Base-by-base conservation (phyloP, 2,113 vertebrate genomes). In the Trogon melanurus region DNA sequence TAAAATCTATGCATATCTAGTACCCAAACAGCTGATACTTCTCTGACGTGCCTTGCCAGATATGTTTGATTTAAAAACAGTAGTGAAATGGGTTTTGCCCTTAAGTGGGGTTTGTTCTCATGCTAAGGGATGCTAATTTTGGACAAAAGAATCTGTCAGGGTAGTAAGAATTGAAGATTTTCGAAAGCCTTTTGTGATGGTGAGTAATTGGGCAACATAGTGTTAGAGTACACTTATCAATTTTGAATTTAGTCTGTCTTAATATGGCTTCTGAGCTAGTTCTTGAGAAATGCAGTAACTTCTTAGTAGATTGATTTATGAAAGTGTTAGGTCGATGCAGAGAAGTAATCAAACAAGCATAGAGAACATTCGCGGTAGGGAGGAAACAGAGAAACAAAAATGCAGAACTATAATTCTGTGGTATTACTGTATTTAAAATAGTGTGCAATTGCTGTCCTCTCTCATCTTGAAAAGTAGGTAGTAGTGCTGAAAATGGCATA, bases 11-110 rank as follows among this genome's bases (percentile, higher is more conserved):
- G 70, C 1, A 0, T 88, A 41, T 79, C 74, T 89, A 36, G 87
- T 82, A 67, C 38, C 38, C 19, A 62, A 71, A 69, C 91, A 94
- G 83, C 95, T 91, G 93, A 57, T 95, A 9, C 3, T 75, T 87
- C 53, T 92, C 65, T 94, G 81, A 82, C 2, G 7, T 83, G 66
- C 54, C 18, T 65, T 81, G 25, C 15, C 12, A 45, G 57, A 10
- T 84, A 60, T 2, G 15, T 51, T 89, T 75, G 65, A 20, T 91
- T 90, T 94, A 73, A 94, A 92, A 94, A 14, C 0, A 0, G 48
- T 51, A 51, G 54, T 29, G 69, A 91, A 86, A 41, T 3, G 1
- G 26, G 34, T 67, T 92, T 79, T 89, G 34, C 51, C 27, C 17
- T 51, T 79, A 32, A 0, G 0, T 79, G n/a, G 23, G 12, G 15